A percentile compares a stretch with the other conserved stretches of the same genome.
Conservation (phyloP, 2,113 vertebrate species). For the Corvus cornix region DNA sequence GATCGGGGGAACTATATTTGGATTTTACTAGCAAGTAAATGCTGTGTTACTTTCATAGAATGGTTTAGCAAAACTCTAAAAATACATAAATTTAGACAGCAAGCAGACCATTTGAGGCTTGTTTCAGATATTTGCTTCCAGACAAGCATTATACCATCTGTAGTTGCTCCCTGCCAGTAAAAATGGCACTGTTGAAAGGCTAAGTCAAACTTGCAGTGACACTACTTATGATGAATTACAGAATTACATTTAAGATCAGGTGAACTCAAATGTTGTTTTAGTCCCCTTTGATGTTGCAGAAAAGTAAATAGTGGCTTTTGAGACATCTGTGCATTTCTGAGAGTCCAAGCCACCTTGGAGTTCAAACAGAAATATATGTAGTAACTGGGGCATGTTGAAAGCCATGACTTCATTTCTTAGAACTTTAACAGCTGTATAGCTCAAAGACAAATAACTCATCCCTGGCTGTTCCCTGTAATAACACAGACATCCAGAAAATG, state of each 20-base stretch:
- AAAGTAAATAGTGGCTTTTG: not conserved
- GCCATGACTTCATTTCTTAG: slow-evolving; percentile 52
- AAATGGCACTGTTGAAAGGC: not conserved
- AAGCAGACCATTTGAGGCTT: not conserved
- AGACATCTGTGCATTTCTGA: not conserved
- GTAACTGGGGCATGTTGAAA: not conserved
- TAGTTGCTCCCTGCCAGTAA: not conserved
- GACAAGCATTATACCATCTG: not conserved
- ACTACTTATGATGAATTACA: not conserved
- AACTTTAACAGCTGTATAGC: slow-evolving; percentile 34
- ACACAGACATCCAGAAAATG: slow-evolving; percentile 57
- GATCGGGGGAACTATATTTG: not conserved
- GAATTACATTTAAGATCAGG: not conserved
- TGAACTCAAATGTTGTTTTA: not conserved
- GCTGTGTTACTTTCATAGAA: not conserved
- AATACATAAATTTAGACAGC: not conserved
- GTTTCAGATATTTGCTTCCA: not conserved
- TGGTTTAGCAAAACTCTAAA: not conserved
- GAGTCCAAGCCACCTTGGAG: not conserved
- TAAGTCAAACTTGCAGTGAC: not conserved
- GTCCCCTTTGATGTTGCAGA: slow-evolving; percentile 15
- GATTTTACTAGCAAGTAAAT: not conserved
- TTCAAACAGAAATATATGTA: slow-evolving; percentile 4
- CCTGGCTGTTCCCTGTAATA: slow-evolving; percentile 42
- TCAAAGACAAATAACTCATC: slow-evolving; percentile 54